Evolutionary conservation across 1,140 invertebrate genomes (phyloP).

Genomic region (Protaetia brevitarsis): DNA sequence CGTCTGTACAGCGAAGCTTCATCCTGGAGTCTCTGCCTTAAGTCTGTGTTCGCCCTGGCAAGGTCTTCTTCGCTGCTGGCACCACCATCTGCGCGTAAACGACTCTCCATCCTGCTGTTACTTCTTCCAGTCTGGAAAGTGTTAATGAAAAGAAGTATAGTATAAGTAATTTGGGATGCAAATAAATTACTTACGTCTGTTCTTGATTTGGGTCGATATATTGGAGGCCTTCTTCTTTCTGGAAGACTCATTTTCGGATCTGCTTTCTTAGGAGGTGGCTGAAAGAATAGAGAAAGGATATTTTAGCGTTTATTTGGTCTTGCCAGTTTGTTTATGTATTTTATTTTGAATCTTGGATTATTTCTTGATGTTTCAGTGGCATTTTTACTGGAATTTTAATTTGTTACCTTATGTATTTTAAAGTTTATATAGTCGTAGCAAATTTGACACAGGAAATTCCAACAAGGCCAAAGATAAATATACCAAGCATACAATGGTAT

Average conservation of each 20-base stretch:
- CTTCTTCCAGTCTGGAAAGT: conserved; percentile 27
- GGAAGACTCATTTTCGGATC: conserved; percentile 37
- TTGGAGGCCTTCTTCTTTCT: conserved; percentile 38
- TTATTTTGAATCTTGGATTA: too few species aligned
- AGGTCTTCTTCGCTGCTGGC: conserved; percentile 53
- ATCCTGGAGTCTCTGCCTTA: conserved; percentile 76
- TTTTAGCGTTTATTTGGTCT: too few species aligned
- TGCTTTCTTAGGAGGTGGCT: conserved; percentile 41
- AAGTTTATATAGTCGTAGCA: too few species aligned
- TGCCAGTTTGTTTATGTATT: too few species aligned
- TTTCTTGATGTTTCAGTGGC: too few species aligned
- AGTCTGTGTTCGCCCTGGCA: conserved; percentile 68
- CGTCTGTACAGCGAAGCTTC: conserved; percentile 81
- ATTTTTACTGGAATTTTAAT: too few species aligned
- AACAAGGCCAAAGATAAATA: too few species aligned
- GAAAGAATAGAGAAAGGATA: neutral
- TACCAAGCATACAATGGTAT: too few species aligned
- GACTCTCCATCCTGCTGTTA: conserved; percentile 40
- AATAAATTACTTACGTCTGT: conserved; percentile 41
- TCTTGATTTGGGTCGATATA: conserved; percentile 43
- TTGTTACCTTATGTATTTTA: too few species aligned
- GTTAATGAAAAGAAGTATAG: too few species aligned
- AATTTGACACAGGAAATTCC: too few species aligned
- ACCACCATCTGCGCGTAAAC: conserved; percentile 37
- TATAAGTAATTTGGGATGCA: too few species aligned